phyloP scores from a whole-genome alignment of 30 jellyfish, hydroid and myxozoan species.

The Aurelia aurita region DNA sequence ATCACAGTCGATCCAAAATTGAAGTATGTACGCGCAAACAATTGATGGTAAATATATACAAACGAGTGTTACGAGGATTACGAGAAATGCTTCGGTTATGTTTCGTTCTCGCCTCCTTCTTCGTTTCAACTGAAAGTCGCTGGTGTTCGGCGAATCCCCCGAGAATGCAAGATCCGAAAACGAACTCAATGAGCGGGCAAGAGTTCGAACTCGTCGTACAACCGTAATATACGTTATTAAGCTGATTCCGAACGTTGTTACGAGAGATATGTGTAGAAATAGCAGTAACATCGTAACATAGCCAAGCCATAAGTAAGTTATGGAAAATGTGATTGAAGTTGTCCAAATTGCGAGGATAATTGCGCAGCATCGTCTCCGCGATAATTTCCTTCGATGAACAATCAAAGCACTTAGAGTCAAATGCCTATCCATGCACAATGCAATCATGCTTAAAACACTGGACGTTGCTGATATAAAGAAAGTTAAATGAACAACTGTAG shows the following conservation, averaged over 20 bases:
- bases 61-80: slow-evolving; percentile 51
- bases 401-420: slow-evolving; percentile 70
- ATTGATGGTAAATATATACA: slow-evolving; percentile 78
- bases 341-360: slow-evolving; percentile 69
- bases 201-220: slow-evolving; percentile 15
- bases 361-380: slow-evolving; percentile 45
- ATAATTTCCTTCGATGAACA: slow-evolving; percentile 42
- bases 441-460: slow-evolving; percentile 78
- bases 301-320: slow-evolving; percentile 72
- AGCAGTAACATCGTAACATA: slow-evolving; percentile 60
- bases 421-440: slow-evolving; percentile 88
- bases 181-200: slow-evolving; percentile 9
- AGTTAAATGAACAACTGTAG: slow-evolving; percentile 58
- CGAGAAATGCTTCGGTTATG: slow-evolving; percentile 69
- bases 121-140: neutral
- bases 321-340: slow-evolving; percentile 64
- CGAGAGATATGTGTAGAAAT: slow-evolving; percentile 75
- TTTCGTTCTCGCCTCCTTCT: slow-evolving; percentile 27
- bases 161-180: neutral
- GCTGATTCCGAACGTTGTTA: slow-evolving; percentile 61
- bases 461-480: slow-evolving; percentile 88
- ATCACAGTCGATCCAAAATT: slow-evolving; percentile 79
- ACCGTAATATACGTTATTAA: slow-evolving; percentile 68
- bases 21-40: slow-evolving; percentile 67
- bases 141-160: neutral